phyloP scores from a whole-genome alignment of 2,113 vertebrate genomes.

The Cynopterus brachyotis region DNA sequence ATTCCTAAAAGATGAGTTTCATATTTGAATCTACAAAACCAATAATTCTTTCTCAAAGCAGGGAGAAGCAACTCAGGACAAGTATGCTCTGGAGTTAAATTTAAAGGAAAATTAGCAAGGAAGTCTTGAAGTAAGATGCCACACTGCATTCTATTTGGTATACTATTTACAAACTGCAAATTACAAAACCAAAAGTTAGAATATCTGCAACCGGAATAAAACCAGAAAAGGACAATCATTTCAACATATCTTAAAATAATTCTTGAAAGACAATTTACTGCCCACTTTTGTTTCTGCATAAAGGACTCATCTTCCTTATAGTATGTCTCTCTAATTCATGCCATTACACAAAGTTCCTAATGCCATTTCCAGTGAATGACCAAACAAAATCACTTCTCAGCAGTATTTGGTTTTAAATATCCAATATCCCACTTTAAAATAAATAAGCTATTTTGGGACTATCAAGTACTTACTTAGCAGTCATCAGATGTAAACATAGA shows the following conservation, averaged over 20 bases:
- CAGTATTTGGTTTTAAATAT: slow-evolving; percentile 33
- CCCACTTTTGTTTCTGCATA: slow-evolving; percentile 22
- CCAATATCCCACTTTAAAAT: slow-evolving; percentile 46
- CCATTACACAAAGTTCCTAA: slow-evolving; percentile 23
- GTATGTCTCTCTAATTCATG: not conserved
- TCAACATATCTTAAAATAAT: slow-evolving; percentile 48
- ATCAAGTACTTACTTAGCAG: slow-evolving; percentile 28
- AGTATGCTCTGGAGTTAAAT: not conserved
- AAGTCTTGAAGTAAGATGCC: slow-evolving; percentile 38
- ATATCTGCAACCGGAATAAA: slow-evolving; percentile 31
- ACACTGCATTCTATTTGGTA: slow-evolving; percentile 25
- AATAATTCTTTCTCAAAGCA: slow-evolving; percentile 49
- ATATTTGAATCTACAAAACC: slow-evolving; percentile 42
- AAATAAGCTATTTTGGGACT: slow-evolving; percentile 12
- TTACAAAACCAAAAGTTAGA: slow-evolving; percentile 35
- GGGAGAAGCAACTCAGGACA: slow-evolving; percentile 30
- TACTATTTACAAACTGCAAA: slow-evolving; percentile 44
- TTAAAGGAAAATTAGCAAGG: slow-evolving; percentile 57
- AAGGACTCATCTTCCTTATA: not conserved
- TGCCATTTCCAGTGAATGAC: slow-evolving; percentile 13
- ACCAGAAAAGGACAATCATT: not conserved
- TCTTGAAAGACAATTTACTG: slow-evolving; percentile 19
- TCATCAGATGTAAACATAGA: slow-evolving; percentile 37
- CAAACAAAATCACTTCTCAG: not conserved
- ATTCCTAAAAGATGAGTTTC: slow-evolving; percentile 11